Evolutionary conservation across 2,888 invertebrate species (phyloP), one percentile per base, ranked within the genome.

Genomic region (Arctia plantaginis): DNA sequence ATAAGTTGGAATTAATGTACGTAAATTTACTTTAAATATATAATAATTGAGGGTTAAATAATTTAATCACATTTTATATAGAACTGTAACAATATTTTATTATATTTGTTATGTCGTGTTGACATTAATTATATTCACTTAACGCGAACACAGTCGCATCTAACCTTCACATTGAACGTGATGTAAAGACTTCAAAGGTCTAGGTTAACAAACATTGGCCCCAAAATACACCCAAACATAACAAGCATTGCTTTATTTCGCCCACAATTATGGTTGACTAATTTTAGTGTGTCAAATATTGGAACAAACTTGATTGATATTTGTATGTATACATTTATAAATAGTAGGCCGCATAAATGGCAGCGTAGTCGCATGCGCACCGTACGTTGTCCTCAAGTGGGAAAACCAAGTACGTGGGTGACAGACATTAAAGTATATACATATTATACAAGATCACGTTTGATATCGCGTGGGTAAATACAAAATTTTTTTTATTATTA

Each of bases 331-430:
- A 62, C 30, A 30, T 62, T 13, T 8, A 15, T 55, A 39, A n/a
- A 55, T 55, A 69, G 55, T 69, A 51, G 69, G 35, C 51, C 4
- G 51, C n/a, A 55, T 69, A n/a, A 69, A n/a, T 35, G 4, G 35
- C n/a, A 55, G 72, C 23, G 13, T 30, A 64, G 27, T 68, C 69
- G 20, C 82, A 69, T 55, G 75, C 72, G 74, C 77, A 73, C 67
- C 76, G 84, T 69, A 72, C 81, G 81, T 79, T 82, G 82, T 84
- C 82, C 82, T 82, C 83, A 70, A 68, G 10, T 66, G 67, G 87
- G 74, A 86, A 87, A 87, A 83, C 87, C 87, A 77, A 79, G 39
- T 55, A 71, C 78, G 76, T 76, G 72, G 64, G 72, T 75, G 73
- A 55, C 71, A 77, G 73, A 80, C 75, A 77, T 81, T 75, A 80